Evolutionary conservation across 2,888 invertebrate genomes (phyloP).

Genomic region (Dasysyrphus albostriatus): DNA sequence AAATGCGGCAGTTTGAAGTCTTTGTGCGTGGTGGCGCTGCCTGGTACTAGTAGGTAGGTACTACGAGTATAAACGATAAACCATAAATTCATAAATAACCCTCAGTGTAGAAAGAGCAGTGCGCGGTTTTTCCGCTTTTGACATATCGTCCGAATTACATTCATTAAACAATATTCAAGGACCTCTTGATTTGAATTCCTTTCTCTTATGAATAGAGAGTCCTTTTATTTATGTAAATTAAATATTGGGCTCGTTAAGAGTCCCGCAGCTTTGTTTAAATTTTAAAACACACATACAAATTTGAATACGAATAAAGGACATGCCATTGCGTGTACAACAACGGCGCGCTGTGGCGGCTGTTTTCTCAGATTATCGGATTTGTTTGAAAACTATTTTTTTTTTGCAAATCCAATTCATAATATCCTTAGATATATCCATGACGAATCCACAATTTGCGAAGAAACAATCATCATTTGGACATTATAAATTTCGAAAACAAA

Average conservation of each 20-base stretch:
- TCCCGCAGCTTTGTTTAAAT: conserved; percentile 62
- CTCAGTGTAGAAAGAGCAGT: conserved; percentile 39
- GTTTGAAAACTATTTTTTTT: conserved; percentile 13
- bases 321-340: conserved; percentile 43
- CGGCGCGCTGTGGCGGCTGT: not conserved
- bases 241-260: conserved; percentile 44
- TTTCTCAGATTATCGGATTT: conserved; percentile 26
- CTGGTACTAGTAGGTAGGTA: not conserved
- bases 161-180: conserved; percentile 62
- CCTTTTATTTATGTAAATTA: conserved; percentile 43
- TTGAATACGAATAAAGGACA: conserved; percentile 44
- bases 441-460: conserved; percentile 43
- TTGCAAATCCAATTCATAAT: conserved; percentile 33
- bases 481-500: conserved; percentile 57
- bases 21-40: conserved; percentile 65
- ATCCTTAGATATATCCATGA: conserved; percentile 31
- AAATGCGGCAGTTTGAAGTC: conserved; percentile 36
- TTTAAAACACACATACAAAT: conserved; percentile 31
- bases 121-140: conserved; percentile 59
- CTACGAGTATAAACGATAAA: not conserved
- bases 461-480: conserved; percentile 63
- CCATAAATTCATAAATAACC: not conserved
- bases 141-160: conserved; percentile 59
- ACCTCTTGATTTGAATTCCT: conserved; percentile 65
- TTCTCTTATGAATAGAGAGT: conserved; percentile 19